Evolutionary conservation across 1,140 invertebrate genomes (phyloP).

Genomic region (Drosophila micromelanica): DNA sequence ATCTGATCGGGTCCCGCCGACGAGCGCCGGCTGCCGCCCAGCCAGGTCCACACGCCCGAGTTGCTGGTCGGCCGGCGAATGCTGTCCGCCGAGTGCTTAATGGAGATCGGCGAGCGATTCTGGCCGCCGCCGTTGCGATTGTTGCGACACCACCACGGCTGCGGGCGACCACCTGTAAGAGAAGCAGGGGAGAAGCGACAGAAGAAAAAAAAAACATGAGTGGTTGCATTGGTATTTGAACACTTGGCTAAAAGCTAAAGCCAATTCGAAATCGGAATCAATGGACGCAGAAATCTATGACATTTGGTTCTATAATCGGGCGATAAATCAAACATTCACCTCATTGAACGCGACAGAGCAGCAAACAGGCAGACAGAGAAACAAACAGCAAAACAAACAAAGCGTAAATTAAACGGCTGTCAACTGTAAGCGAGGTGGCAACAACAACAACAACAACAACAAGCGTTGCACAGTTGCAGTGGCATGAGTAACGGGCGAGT

Average conservation of each 20-base stretch:
- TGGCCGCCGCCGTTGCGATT: constrained; percentile 77
- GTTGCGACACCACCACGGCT: constrained; percentile 84
- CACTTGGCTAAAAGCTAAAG: constrained; percentile 4
- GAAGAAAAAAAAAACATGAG: constrained; percentile 10
- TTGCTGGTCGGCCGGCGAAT: constrained; percentile 86
- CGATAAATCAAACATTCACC: constrained; percentile 82
- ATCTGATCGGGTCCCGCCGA: constrained; percentile 84
- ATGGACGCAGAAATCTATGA: constrained; percentile 62
- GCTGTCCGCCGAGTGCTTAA: constrained; percentile 82
- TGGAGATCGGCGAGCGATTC: constrained; percentile 78
- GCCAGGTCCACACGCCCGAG: constrained; percentile 88
- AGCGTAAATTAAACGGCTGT: constrained; percentile 82
- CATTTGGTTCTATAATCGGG: constrained; percentile 75
- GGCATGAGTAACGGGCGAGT: constrained; percentile 36
- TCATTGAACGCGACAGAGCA: constrained; percentile 47
- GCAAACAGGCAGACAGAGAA: constrained; percentile 46
- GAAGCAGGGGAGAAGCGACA: constrained; percentile 1
- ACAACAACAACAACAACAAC: constrained; percentile 27
- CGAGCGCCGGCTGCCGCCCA: constrained; percentile 86
- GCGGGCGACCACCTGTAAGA: constrained; percentile 76
- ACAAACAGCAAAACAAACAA: constrained; percentile 77
- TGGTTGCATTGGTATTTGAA: constrained; percentile 42
- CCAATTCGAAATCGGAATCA: constrained; percentile 17
- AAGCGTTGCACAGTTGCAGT: constrained; percentile 7
- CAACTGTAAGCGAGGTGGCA: constrained; percentile 65